Base-by-base conservation (phyloP, 2,797 vertebrate genomes). In the Naso thynnoides region DNA sequence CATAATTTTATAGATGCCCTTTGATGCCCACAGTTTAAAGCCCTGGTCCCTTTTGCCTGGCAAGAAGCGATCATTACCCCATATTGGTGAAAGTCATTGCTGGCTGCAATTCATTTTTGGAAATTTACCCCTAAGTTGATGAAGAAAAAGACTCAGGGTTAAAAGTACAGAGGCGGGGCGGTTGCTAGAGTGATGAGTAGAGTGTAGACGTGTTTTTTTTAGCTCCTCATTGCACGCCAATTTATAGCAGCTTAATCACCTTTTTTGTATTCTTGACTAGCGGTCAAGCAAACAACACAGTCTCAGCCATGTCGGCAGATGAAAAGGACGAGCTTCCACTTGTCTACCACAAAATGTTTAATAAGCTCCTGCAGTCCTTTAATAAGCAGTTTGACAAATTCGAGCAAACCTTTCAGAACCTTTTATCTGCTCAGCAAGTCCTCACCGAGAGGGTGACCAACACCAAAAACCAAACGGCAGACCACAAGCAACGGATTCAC, bases 11-110 rank as follows among this genome's bases (percentile, higher is more conserved):
- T 18, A 13, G 5, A 57, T 39, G 36, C 54, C 54, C 23, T 24
- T 57, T 48, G 29, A 18, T 61, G 31, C 33, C 60, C 31, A 63
- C 31, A 63, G 38, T 63, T 14, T 63, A 39, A 50, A 63, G 2
- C 31, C 31, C 39, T 62, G 15, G 45, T 62, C 45, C 19, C 49
- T 50, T 63, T 4, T 63, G 8, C 60, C 33, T 14, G 15, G 33
- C 19, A 47, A 50, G 33, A 63, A 50, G 10, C 4, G 38, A 33
- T 45, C 24, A n/a, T 58, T 58, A 3, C 56, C 39, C 56, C 39
- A 58, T n/a, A 42, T 42, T 42, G n/a, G n/a, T n/a, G n/a, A n/a
- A n/a, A n/a, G n/a, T n/a, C n/a, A n/a, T n/a, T n/a, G n/a, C n/a
- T n/a, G n/a, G n/a, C n/a, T n/a, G n/a, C n/a, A n/a, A n/a, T n/a